Percentiles rank a stretch among this genome's conserved stretches.
Evolutionary conservation across 2,888 invertebrate species (phyloP).

Genomic region (Altica lythri): DNA sequence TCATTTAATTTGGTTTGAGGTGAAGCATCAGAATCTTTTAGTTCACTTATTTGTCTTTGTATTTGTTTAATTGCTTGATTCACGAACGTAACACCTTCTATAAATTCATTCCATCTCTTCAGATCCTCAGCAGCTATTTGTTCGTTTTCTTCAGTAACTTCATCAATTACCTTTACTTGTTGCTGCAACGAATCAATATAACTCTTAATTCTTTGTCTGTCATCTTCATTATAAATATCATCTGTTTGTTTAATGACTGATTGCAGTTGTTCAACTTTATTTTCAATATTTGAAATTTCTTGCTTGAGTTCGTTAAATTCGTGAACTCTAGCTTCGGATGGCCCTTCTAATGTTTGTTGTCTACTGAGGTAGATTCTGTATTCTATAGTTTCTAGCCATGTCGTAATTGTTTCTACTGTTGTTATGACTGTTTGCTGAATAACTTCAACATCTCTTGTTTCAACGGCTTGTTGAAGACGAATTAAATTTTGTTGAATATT

Average conservation of each 20-base stretch:
- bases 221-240: slow-evolving; percentile 58
- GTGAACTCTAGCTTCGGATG: slow-evolving; percentile 64
- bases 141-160: slow-evolving; percentile 67
- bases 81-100: slow-evolving; percentile 67
- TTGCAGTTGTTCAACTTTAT: slow-evolving; percentile 69
- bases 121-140: slow-evolving; percentile 64
- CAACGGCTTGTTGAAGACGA: slow-evolving; percentile 64
- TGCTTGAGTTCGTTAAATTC: slow-evolving; percentile 67
- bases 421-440: slow-evolving; percentile 74
- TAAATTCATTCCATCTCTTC: slow-evolving; percentile 73
- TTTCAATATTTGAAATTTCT: slow-evolving; percentile 69
- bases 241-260: slow-evolving; percentile 60
- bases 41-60: slow-evolving; percentile 61
- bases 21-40: slow-evolving; percentile 67
- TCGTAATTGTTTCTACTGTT: slow-evolving; percentile 79
- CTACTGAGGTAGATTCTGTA: slow-evolving; percentile 71
- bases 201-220: slow-evolving; percentile 59
- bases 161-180: slow-evolving; percentile 73
- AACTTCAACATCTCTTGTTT: slow-evolving; percentile 61
- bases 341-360: slow-evolving; percentile 63
- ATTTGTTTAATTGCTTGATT: slow-evolving; percentile 60
- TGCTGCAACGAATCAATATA: slow-evolving; percentile 66
- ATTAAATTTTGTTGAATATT: slow-evolving; percentile 67
- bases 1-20: slow-evolving; percentile 70
- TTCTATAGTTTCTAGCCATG: slow-evolving; percentile 84